A percentile compares a stretch with the other conserved stretches of the same genome.
Evolutionary conservation across 2,797 vertebrate genomes (phyloP).

Genomic region (Tolypeutes matacus): DNA sequence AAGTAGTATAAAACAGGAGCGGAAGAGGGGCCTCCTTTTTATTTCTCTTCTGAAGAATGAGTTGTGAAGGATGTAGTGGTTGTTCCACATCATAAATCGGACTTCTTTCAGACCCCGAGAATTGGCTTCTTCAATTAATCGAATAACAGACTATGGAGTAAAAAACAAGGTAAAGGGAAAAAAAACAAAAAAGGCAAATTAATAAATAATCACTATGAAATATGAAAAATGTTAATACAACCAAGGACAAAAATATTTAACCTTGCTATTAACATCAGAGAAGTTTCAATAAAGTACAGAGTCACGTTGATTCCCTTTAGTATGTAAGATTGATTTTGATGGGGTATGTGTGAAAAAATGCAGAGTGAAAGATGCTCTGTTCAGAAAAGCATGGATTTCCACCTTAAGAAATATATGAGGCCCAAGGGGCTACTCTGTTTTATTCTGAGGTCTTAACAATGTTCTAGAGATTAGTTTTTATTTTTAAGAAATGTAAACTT

Average conservation of each 20-base stretch:
- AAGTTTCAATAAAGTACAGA: slow-evolving; percentile 59
- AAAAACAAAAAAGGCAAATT: neutral
- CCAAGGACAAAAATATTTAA: slow-evolving; percentile 48
- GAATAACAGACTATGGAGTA: slow-evolving; percentile 93
- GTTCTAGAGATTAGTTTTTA: neutral
- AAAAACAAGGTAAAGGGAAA: neutral
- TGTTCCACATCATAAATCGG: slow-evolving; percentile 97
- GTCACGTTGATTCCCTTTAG: slow-evolving; percentile 23
- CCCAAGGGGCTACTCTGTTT: neutral
- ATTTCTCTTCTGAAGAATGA: slow-evolving; percentile 96
- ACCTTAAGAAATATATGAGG: slow-evolving; percentile 2
- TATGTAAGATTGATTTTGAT: neutral
- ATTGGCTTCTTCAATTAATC: slow-evolving; percentile 96
- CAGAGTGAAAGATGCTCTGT: slow-evolving; percentile 31
- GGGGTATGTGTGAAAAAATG: neutral
- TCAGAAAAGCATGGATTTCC: neutral
- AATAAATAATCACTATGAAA: slow-evolving; percentile 51
- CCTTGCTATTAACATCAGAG: slow-evolving; percentile 45
- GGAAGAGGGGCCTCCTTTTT: slow-evolving; percentile 96
- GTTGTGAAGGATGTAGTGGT: slow-evolving; percentile 98
- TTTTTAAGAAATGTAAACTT: slow-evolving; percentile 1
- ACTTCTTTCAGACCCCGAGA: slow-evolving; percentile 96
- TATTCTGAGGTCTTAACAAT: slow-evolving; percentile 39
- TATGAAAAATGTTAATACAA: slow-evolving; percentile 53
- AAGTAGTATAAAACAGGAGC: slow-evolving; percentile 94